Evolutionary conservation across 2,888 invertebrate species (phyloP).

Genomic region (Cataglyphis rosenhaueri): DNA sequence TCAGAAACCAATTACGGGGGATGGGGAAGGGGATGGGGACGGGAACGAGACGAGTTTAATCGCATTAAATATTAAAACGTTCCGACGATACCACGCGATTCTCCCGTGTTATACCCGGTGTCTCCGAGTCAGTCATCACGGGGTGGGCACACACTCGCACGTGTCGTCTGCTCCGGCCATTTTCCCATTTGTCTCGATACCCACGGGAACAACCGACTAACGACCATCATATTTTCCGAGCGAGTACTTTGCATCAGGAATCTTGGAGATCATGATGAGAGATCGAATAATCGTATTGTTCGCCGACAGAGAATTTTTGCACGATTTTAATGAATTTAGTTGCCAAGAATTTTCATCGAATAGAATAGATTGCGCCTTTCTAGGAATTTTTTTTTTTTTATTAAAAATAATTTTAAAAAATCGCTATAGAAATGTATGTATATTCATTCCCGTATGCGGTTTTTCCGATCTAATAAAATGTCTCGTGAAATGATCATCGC

Average conservation of each 20-base stretch:
- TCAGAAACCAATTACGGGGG: slow-evolving; percentile 84
- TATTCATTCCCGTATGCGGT: background rate
- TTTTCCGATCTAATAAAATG: slow-evolving; percentile 6
- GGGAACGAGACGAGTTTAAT: slow-evolving; percentile 82
- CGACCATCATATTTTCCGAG: slow-evolving; percentile 4
- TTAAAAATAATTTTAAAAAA: background rate
- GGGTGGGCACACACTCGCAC: slow-evolving; percentile 61
- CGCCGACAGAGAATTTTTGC: background rate
- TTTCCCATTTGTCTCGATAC: slow-evolving; percentile 68
- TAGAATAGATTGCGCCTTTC: background rate
- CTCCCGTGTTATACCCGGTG: slow-evolving; percentile 17
- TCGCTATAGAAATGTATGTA: background rate
- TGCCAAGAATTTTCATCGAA: background rate
- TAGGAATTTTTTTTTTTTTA: too few relatives aligned
- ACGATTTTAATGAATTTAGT: background rate
- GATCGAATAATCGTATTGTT: background rate
- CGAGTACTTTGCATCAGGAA: slow-evolving; percentile 18
- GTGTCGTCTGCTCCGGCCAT: slow-evolving; percentile 62
- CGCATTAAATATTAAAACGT: slow-evolving; percentile 84
- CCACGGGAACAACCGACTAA: slow-evolving; percentile 59
- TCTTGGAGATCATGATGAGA: background rate
- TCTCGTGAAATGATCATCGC: background rate
- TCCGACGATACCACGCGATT: slow-evolving; percentile 68
- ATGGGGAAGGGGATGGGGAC: slow-evolving; percentile 62
- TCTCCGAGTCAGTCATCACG: slow-evolving; percentile 59